These are phyloP conservation scores for Dryoscopus gambensis DNA, from an alignment of 2,113 vertebrate species.

Conservation along the genomic window DNA sequence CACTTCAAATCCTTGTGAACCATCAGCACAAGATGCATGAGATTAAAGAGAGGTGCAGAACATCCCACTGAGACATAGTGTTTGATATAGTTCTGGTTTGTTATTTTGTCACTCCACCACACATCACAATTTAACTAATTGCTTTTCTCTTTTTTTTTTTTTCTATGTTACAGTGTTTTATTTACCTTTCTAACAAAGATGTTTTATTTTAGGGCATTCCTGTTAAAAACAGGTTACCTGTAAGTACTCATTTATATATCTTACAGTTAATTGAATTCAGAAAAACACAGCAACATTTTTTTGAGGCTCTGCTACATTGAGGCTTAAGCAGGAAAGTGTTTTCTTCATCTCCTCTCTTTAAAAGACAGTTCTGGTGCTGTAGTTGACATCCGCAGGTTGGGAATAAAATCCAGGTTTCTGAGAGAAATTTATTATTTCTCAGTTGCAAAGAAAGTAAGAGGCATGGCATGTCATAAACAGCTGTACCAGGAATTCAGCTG, in stretches of 20 bases:
- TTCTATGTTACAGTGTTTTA: neutral
- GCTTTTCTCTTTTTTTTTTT: neutral
- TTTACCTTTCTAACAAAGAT: neutral
- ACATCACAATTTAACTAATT: neutral
- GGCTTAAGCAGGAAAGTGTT: neutral
- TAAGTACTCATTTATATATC: neutral
- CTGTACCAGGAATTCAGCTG: neutral
- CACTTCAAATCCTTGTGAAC: neutral
- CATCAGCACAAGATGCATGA: neutral
- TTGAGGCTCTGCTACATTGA: neutral
- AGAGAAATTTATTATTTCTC: neutral
- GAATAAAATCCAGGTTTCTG: neutral
- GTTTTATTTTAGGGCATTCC: conserved; percentile 20
- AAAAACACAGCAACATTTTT: neutral
- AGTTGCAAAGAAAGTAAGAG: neutral
- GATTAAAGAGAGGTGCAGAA: neutral
- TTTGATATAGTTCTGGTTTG: neutral
- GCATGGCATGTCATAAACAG: neutral
- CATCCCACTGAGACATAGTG: neutral
- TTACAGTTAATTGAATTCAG: neutral
- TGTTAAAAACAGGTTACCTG: neutral
- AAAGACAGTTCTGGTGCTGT: neutral
- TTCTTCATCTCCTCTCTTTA: neutral
- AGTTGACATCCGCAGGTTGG: neutral
- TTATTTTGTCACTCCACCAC: neutral